phyloP scores from a whole-genome alignment of 2,888 invertebrate genomes.

The Isotomurus palustris region DNA sequence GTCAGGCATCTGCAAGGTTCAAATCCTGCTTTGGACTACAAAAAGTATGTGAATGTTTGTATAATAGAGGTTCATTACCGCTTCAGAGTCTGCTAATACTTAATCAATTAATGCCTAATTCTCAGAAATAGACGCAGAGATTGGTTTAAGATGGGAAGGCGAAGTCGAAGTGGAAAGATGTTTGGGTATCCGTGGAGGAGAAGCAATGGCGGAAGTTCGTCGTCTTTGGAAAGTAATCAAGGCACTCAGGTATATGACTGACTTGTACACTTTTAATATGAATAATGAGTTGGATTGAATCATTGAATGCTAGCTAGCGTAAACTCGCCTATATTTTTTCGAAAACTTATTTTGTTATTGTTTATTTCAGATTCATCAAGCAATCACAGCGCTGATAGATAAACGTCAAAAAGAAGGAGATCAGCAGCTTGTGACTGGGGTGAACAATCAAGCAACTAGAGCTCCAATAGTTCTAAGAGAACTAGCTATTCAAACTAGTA shows the following conservation, averaged over 20 bases:
- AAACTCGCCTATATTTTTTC: no score
- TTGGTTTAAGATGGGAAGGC: conserved; percentile 27
- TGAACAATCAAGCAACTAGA: conserved; percentile 13
- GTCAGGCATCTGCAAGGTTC: conserved; percentile 33
- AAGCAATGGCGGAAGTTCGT: conserved; percentile 61
- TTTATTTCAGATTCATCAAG: conserved; percentile 36
- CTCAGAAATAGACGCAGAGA: conserved; percentile 16
- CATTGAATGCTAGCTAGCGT: not conserved
- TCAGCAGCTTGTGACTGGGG: conserved; percentile 10
- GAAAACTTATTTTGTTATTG: not conserved
- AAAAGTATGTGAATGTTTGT: conserved; percentile 19
- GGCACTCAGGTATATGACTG: conserved; percentile 58
- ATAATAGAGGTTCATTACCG: no score
- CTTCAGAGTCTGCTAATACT: no score
- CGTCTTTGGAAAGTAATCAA: conserved; percentile 74
- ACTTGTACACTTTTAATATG: no score
- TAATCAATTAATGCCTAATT: not conserved
- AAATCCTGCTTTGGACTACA: conserved; percentile 53
- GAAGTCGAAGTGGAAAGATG: conserved; percentile 24
- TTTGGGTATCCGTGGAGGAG: conserved; percentile 22
- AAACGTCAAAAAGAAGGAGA: conserved; percentile 25
- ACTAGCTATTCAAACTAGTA: conserved; percentile 42
- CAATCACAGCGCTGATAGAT: conserved; percentile 40
- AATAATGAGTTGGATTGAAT: not conserved
- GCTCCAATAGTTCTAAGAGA: conserved; percentile 32